phyloP scores from a whole-genome alignment of 2,797 vertebrate genomes.

The Chaetodon trifasciatus region DNA sequence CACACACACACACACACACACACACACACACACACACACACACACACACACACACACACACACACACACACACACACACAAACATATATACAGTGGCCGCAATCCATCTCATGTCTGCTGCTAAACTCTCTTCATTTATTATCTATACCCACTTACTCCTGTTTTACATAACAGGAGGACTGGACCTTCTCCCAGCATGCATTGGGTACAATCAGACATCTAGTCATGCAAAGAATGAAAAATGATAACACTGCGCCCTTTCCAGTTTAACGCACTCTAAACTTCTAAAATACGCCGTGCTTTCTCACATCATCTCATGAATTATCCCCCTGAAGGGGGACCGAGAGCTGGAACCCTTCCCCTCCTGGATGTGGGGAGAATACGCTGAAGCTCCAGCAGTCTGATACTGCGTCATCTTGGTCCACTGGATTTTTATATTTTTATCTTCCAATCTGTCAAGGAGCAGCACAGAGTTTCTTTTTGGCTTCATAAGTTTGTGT shows the following conservation, averaged over 20 bases:
- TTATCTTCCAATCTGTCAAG: constrained; percentile 17
- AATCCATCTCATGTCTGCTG: not conserved
- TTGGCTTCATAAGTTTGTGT: not conserved
- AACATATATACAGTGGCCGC: not conserved
- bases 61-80: too few species aligned
- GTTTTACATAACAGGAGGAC: not conserved
- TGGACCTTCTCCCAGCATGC: constrained; percentile 14
- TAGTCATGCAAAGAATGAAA: constrained; percentile 9
- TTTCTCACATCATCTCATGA: constrained; percentile 33
- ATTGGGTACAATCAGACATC: not conserved
- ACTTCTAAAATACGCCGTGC: constrained; percentile 39
- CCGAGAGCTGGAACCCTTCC: constrained; percentile 33
- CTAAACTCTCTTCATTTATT: not conserved
- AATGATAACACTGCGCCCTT: constrained; percentile 3
- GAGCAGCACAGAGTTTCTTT: not conserved
- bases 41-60: too few species aligned
- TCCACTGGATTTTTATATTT: constrained; percentile 24
- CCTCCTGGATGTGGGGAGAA: constrained; percentile 34
- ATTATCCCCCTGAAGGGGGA: constrained; percentile 29
- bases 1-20: too few species aligned
- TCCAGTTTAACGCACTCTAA: constrained; percentile 38
- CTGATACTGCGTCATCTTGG: constrained; percentile 23
- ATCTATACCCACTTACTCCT: not conserved
- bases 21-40: too few species aligned
- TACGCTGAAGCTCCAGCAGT: constrained; percentile 13